Evolutionary conservation across 2,888 invertebrate genomes (phyloP), one percentile per base, ranked within the genome.

Genomic region (Gastracanthus pulcherrimus): DNA sequence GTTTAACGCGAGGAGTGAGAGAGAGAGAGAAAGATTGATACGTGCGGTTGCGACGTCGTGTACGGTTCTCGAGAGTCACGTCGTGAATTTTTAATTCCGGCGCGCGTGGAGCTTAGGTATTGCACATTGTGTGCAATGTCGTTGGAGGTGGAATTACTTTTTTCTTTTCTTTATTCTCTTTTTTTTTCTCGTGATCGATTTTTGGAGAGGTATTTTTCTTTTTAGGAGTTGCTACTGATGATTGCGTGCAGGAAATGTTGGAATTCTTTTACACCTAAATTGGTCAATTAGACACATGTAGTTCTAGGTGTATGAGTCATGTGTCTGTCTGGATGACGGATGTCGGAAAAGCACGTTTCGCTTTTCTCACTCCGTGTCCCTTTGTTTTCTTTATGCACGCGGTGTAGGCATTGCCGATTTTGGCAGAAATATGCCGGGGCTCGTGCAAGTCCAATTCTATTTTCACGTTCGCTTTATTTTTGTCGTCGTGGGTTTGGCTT

Each of bases 301-400:
- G 2, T 16, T 64, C 11, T 80, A 45, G 60, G 51, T n/a, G n/a
- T 38, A 74, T 80, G 80, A 80, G 41, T 80, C 80, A 80, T 62
- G 19, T 38, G 1, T 48, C 13, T 2, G 16, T 62, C 13, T 19
- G 62, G 62, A 51, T 69, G 62, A 38, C n/a, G 34, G n/a, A 31
- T 67, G 62, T 29, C 38, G 31, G 29, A 48, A 74, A 66, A 60
- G 36, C 67, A 19, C 23, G 23, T 62, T 51, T 71, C 62, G 62
- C 38, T 19, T 7, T 55, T 13, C 23, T 11, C 9, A 9, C 11
- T 55, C n/a, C n/a, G n/a, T n/a, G n/a, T n/a, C n/a, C n/a, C n/a
- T n/a, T 34, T 45, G 13, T 31, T 41, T 36, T 38, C 23, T 36
- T 13, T n/a, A 36, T 19, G n/a, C 62, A n/a, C 31, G n/a, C n/a